Evolutionary conservation across 2,113 vertebrate genomes (phyloP).

Genomic region (Copsychus sechellarum): DNA sequence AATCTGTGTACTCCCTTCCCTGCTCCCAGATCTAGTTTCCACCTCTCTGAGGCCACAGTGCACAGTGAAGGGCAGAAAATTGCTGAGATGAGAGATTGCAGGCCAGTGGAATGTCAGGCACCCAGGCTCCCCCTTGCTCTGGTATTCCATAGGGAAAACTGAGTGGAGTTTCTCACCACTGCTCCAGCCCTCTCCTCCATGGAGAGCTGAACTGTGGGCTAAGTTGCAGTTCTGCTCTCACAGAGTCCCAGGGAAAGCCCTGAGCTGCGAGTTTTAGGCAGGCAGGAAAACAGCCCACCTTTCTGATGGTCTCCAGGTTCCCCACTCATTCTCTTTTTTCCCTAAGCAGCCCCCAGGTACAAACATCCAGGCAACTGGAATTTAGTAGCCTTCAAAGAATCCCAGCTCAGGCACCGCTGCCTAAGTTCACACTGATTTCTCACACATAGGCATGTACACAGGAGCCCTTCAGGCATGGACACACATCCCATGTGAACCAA

Average conservation of each 20-base stretch:
- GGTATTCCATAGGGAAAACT: not conserved
- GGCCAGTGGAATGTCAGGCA: fast-evolving
- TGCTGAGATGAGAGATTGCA: not conserved
- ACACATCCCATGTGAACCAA: not conserved
- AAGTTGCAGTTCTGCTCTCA: not conserved
- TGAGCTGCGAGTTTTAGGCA: not conserved
- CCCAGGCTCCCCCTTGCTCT: not conserved
- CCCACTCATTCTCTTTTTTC: not conserved
- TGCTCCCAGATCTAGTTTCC: not conserved
- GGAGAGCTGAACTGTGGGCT: not conserved
- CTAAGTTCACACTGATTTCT: not conserved
- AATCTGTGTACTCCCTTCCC: not conserved
- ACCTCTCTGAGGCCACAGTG: not conserved
- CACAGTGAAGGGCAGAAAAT: not conserved
- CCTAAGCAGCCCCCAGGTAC: not conserved
- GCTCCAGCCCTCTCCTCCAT: not conserved
- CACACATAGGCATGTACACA: fast-evolving
- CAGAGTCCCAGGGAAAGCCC: not conserved
- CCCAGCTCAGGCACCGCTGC: not conserved
- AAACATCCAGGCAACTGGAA: not conserved
- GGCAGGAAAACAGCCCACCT: not conserved
- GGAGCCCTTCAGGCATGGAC: not conserved
- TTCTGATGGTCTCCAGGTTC: not conserved
- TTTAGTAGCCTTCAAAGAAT: not conserved
- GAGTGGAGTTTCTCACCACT: not conserved